phyloP scores from a whole-genome alignment of 2,113 vertebrate species.

The Nanorana parkeri region DNA sequence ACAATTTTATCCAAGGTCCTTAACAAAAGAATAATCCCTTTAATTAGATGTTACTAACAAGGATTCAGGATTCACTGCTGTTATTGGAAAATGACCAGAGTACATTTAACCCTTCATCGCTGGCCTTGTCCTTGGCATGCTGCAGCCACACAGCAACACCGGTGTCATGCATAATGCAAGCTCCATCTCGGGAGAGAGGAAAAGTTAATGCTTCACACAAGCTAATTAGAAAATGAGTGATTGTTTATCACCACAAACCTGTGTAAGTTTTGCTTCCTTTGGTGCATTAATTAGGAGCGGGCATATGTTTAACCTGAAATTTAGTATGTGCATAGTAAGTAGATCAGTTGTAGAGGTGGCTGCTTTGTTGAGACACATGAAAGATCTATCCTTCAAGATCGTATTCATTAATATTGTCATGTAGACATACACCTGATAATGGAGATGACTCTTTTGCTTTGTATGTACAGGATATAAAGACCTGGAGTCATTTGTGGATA shows the following conservation, averaged over 20 bases:
- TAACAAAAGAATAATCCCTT: slow-evolving; percentile 1
- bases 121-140: neutral
- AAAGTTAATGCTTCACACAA: slow-evolving; percentile 22
- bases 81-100: neutral
- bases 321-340: slow-evolving; percentile 34
- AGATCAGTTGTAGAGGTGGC: neutral
- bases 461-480: neutral
- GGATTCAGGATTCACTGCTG: neutral
- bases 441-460: neutral
- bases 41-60: slow-evolving; percentile 6
- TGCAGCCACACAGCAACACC: neutral
- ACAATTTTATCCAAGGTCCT: no score
- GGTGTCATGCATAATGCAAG: slow-evolving; percentile 30
- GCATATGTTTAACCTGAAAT: slow-evolving; percentile 30
- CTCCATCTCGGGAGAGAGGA: neutral
- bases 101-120: neutral
- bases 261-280: slow-evolving; percentile 39
- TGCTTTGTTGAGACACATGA: neutral
- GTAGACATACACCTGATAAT: neutral
- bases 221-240: slow-evolving; percentile 38
- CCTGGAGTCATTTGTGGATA: no score
- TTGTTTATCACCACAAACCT: slow-evolving; percentile 36
- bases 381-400: neutral
- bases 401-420: neutral
- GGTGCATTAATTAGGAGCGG: slow-evolving; percentile 28